A percentile compares a stretch with the other conserved stretches of the same genome.
These are phyloP conservation scores for Loripinus fragilis DNA, from an alignment of 2,888 invertebrate genomes.

Conservation along the genomic window DNA sequence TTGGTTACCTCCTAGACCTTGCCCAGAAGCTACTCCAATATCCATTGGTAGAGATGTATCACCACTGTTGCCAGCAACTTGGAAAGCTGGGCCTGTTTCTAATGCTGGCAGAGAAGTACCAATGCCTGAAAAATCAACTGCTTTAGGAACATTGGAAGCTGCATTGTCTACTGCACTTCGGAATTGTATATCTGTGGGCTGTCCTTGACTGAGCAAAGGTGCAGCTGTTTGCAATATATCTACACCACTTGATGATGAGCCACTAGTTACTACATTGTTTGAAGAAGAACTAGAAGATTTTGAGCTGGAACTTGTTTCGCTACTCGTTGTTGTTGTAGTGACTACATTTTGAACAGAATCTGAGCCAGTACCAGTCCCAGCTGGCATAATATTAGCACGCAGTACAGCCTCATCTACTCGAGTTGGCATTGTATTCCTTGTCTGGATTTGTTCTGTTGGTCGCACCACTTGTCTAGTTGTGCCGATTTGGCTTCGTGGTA, in stretches of 20 bases:
- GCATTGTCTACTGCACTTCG: not conserved
- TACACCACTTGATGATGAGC: not conserved
- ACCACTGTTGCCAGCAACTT: not conserved
- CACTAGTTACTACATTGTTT: not conserved
- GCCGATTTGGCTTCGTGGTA: not conserved
- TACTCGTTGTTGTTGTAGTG: not conserved
- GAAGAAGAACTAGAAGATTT: not conserved
- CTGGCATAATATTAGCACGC: conserved; percentile 1
- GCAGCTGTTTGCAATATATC: not conserved
- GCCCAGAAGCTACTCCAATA: not conserved
- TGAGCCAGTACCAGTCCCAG: not conserved
- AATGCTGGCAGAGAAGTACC: not conserved
- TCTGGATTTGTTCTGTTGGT: not conserved
- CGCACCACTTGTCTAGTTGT: not conserved
- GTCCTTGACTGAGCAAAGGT: not conserved
- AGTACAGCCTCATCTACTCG: conserved; percentile 9
- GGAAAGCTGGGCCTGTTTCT: not conserved
- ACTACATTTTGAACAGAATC: not conserved
- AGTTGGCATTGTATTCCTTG: not conserved
- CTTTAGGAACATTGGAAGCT: not conserved
- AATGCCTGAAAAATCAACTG: not conserved
- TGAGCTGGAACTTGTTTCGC: not conserved
- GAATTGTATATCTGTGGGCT: not conserved
- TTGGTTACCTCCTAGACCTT: not conserved
- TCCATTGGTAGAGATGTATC: not conserved